Conservation (phyloP, 2,113 vertebrate species). For the Camelus bactrianus region DNA sequence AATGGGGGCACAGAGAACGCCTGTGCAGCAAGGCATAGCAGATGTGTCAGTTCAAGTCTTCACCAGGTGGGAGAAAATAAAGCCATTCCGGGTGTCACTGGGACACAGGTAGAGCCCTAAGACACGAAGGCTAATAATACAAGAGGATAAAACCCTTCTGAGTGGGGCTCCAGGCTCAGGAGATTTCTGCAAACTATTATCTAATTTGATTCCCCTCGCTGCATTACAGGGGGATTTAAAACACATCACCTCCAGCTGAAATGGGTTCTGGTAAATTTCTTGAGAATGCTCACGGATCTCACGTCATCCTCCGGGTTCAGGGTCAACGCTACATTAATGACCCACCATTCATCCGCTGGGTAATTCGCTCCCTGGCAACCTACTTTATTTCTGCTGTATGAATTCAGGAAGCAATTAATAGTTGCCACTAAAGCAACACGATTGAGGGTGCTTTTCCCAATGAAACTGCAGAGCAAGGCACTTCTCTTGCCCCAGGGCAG, state of each 20-base stretch:
- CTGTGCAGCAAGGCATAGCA: background rate
- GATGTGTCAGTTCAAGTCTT: background rate
- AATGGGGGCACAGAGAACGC: background rate
- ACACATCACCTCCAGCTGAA: slow-evolving; percentile 83
- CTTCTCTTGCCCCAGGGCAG: background rate
- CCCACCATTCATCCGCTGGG: slow-evolving; percentile 76
- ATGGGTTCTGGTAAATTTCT: slow-evolving; percentile 90
- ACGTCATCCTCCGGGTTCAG: slow-evolving; percentile 79
- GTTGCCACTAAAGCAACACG: slow-evolving; percentile 82
- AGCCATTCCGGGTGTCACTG: background rate
- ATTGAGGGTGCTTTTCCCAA: slow-evolving; percentile 51
- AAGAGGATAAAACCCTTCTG: slow-evolving; percentile 63
- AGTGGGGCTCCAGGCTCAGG: slow-evolving; percentile 58
- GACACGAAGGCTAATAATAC: background rate
- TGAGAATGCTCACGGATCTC: slow-evolving; percentile 82
- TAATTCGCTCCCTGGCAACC: slow-evolving; percentile 82
- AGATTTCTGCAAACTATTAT: slow-evolving; percentile 88
- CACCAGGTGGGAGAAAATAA: background rate
- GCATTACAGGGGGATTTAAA: slow-evolving; percentile 86
- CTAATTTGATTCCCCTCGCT: slow-evolving; percentile 86
- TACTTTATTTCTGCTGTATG: slow-evolving; percentile 81
- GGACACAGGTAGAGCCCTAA: background rate
- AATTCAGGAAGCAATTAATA: slow-evolving; percentile 89
- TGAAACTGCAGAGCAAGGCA: background rate
- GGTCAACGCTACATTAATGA: slow-evolving; percentile 86